Evolutionary conservation across 2,888 invertebrate genomes (phyloP).

Genomic region (Sicus ferrugineus): DNA sequence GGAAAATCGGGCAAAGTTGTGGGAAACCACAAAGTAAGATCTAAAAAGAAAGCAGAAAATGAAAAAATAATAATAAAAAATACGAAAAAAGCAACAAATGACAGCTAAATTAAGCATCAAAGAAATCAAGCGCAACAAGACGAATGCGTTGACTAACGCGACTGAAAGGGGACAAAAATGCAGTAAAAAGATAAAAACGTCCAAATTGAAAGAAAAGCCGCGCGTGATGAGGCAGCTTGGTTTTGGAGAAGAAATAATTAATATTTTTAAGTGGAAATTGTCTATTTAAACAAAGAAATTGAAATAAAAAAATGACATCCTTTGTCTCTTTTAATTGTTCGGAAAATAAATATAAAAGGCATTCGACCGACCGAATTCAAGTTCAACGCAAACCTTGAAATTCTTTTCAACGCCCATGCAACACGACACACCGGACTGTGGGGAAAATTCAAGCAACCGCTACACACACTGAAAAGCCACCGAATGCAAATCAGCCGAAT

Average conservation of each 20-base stretch:
- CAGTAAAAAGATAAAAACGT: background rate
- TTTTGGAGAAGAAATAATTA: background rate
- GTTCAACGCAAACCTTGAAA: constrained; percentile 35
- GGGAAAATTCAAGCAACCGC: background rate
- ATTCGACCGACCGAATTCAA: constrained; percentile 19
- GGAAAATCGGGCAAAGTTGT: background rate
- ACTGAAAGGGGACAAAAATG: background rate
- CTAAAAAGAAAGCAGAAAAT: background rate
- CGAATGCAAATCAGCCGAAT: background rate
- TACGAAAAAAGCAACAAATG: constrained; percentile 12
- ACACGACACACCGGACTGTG: background rate
- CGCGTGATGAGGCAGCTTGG: too few species aligned
- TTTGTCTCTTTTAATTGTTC: background rate
- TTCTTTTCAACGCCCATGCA: background rate
- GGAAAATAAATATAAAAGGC: background rate
- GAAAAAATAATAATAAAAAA: background rate
- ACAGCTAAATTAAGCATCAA: constrained; percentile 23
- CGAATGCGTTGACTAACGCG: background rate
- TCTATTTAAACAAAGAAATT: background rate
- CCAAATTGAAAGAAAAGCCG: background rate
- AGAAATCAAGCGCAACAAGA: constrained; percentile 13
- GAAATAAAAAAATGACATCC: background rate
- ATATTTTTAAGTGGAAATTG: background rate
- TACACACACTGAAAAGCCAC: constrained; percentile 2
- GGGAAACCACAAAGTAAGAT: background rate